Evolutionary conservation across 2,888 invertebrate genomes (phyloP).

Genomic region (Maniola hyperantus): DNA sequence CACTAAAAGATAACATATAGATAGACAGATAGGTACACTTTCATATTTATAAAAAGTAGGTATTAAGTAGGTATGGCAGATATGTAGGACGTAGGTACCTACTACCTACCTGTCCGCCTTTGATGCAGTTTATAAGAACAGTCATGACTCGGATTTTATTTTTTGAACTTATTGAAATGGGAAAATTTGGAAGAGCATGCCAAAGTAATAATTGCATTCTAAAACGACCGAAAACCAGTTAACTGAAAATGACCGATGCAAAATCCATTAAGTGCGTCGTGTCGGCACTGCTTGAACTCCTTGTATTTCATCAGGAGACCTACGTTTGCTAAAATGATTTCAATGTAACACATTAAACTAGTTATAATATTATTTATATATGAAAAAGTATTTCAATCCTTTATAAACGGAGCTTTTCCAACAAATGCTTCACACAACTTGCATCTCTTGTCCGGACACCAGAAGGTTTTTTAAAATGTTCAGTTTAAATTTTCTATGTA

Average conservation of each 20-base stretch:
- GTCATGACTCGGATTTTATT: no score
- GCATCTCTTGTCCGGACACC: conserved; percentile 12
- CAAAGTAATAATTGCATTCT: neutral
- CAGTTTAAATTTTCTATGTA: conserved; percentile 41
- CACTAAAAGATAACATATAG: no score
- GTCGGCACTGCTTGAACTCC: conserved; percentile 46
- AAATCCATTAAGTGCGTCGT: conserved; percentile 38
- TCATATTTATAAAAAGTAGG: no score
- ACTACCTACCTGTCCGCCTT: no score
- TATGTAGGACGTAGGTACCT: no score
- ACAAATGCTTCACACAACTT: conserved; percentile 26
- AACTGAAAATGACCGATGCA: conserved; percentile 23
- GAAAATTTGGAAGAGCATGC: neutral
- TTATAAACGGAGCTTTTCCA: conserved; percentile 39
- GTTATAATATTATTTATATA: conserved; percentile 35
- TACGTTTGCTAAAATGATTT: conserved; percentile 55
- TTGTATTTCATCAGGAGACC: conserved; percentile 44
- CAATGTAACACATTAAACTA: conserved; percentile 47
- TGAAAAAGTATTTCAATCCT: conserved; percentile 31
- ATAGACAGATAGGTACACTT: no score
- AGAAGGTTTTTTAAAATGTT: conserved; percentile 44
- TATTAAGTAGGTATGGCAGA: no score
- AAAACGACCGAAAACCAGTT: conserved; percentile 7
- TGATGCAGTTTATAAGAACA: no score
- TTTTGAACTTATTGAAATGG: no score